These are phyloP conservation scores for Drosophila murphyi DNA, from an alignment of 1,140 invertebrate genomes.

Conservation along the genomic window DNA sequence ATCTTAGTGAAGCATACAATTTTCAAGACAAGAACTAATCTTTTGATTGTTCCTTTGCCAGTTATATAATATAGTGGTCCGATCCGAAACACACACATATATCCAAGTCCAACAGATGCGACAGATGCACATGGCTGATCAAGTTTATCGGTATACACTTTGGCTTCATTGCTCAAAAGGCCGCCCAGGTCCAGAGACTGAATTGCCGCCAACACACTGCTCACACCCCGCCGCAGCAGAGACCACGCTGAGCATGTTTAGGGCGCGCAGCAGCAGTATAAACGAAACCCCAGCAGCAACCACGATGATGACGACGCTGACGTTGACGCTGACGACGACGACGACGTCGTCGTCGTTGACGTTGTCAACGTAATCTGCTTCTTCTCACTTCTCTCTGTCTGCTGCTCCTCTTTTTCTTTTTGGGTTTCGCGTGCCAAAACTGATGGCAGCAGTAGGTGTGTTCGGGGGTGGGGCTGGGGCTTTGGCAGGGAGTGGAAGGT, in stretches of 20 bases:
- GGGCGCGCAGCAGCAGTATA: slow-evolving; percentile 18
- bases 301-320: slow-evolving; percentile 17
- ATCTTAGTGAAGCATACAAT: no score
- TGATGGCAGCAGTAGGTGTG: neutral
- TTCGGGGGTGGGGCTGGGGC: neutral
- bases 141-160: no score
- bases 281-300: slow-evolving; percentile 35
- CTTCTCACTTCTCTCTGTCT: slow-evolving; percentile 18
- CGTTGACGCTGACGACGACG: slow-evolving; percentile 19
- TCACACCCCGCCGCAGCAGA: neutral
- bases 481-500: neutral
- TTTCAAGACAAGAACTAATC: no score
- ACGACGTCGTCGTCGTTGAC: slow-evolving; percentile 13
- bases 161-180: slow-evolving; percentile 77
- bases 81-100: no score
- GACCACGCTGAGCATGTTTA: neutral
- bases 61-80: no score
- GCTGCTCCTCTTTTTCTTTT: slow-evolving; percentile 3
- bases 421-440: neutral
- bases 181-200: slow-evolving; percentile 25
- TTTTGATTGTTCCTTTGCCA: no score
- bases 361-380: slow-evolving; percentile 65
- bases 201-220: slow-evolving; percentile 13
- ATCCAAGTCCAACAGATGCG: no score
- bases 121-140: no score